Conservation (phyloP, 2,888 invertebrate genomes). For the Polymixis lichenea region DNA sequence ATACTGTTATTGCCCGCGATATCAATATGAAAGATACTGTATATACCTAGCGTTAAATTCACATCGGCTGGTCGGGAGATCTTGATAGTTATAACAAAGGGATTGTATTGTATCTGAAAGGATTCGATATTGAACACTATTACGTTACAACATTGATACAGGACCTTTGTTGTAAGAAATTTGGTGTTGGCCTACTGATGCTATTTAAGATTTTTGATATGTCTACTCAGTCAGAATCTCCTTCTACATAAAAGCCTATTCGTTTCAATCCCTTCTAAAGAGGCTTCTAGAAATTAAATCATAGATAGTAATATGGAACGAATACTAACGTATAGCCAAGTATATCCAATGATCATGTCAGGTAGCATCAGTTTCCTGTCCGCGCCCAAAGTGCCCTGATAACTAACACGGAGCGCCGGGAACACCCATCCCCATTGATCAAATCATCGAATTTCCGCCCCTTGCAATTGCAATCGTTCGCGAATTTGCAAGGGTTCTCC, state of each 20-base stretch:
- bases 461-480: slow-evolving; percentile 61
- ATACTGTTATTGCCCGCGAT: slow-evolving; percentile 65
- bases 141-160: slow-evolving; percentile 34
- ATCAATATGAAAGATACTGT: slow-evolving; percentile 72
- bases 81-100: slow-evolving; percentile 75
- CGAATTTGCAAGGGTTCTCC: slow-evolving; percentile 57
- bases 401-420: slow-evolving; percentile 50
- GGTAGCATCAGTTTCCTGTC: slow-evolving; percentile 28
- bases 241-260: background rate
- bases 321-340: too few relatives aligned
- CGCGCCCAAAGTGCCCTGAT: slow-evolving; percentile 52
- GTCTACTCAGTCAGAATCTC: background rate
- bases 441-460: slow-evolving; percentile 63
- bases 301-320: background rate
- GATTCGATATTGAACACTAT: slow-evolving; percentile 60
- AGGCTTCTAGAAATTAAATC: slow-evolving; percentile 3
- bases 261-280: background rate
- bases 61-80: slow-evolving; percentile 72
- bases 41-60: slow-evolving; percentile 66
- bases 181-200: slow-evolving; percentile 5
- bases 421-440: slow-evolving; percentile 58
- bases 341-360: slow-evolving; percentile 5
- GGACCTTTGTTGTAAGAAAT: slow-evolving; percentile 33
- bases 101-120: slow-evolving; percentile 69
- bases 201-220: slow-evolving; percentile 18